These are phyloP conservation scores for Choreutis nemorana DNA, from an alignment of 2,888 invertebrate species.

Conservation along the genomic window DNA sequence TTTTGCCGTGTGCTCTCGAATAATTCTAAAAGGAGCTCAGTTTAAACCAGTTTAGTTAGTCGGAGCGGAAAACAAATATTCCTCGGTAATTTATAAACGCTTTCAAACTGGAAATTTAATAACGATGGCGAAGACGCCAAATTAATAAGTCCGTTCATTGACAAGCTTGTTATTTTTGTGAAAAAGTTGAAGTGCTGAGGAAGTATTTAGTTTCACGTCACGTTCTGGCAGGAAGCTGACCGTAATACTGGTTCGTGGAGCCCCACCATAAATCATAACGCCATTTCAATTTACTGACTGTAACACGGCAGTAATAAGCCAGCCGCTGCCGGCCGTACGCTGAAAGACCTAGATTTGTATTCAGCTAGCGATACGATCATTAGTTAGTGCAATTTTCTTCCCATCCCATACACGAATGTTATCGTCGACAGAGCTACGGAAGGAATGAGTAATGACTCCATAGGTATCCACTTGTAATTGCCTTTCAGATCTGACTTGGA, in stretches of 20 bases:
- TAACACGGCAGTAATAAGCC: slow-evolving; percentile 48
- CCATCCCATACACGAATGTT: slow-evolving; percentile 44
- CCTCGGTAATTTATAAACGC: too few relatives aligned
- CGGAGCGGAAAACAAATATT: too few relatives aligned
- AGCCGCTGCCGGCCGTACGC: slow-evolving; percentile 31
- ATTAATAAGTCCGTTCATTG: too few relatives aligned
- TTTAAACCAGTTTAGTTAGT: too few relatives aligned
- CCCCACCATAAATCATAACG: slow-evolving; percentile 56
- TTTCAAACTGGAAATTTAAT: too few relatives aligned
- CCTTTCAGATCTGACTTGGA: slow-evolving; percentile 35
- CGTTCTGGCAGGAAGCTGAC: slow-evolving; percentile 43
- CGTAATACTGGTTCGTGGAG: slow-evolving; percentile 50
- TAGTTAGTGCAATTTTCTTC: slow-evolving; percentile 61
- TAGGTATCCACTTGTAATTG: slow-evolving; percentile 49
- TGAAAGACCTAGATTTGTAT: slow-evolving; percentile 61
- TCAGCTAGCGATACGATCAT: slow-evolving; percentile 58
- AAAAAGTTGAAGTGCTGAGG: slow-evolving; percentile 9
- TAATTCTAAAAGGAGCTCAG: too few relatives aligned
- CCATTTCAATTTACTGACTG: slow-evolving; percentile 56
- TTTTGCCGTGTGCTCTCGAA: too few relatives aligned
- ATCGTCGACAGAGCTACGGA: slow-evolving; percentile 33
- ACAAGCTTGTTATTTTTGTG: slow-evolving; percentile 4
- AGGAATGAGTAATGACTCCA: slow-evolving; percentile 48
- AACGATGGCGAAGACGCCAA: too few relatives aligned
- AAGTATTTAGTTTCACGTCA: slow-evolving; percentile 38